Evolutionary conservation across 1,140 invertebrate genomes (phyloP), one percentile per base, ranked within the genome.

Genomic region (Micrasema longulum): DNA sequence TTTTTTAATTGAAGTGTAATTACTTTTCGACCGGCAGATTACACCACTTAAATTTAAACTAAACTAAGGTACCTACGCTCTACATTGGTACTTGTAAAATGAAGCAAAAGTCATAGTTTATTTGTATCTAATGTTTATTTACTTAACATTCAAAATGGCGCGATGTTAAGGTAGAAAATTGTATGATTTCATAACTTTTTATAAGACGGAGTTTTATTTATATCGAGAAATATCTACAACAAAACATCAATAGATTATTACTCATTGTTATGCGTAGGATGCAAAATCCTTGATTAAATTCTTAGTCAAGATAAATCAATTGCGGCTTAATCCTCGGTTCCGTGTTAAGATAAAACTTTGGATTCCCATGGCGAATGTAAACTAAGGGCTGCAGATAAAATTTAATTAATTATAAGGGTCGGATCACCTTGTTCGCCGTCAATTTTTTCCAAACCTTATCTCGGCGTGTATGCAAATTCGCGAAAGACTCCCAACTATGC

Each of bases 401-500:
- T 64, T 48, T 47, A 68, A 69, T 75, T 75, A 71, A 75, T 75
- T 75, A 75, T 68, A 48, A 41, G 38, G 62, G 64, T 11, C 2
- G 57, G 38, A 67, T 72, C 23, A 60, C 62, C 38, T 43, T 43
- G 52, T 57, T 26, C 20, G n/a, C 45, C 65, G 31, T 71, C 65
- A 71, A 64, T 75, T 75, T 75, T 75, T 75, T 65, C 47, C n/a
- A 53, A 57, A 23, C 50, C 47, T 75, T 75, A 75, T 75, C 74
- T 72, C 52, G 31, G 50, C 74, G 70, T 69, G 66, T 70, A 75
- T 75, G 74, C 74, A 75, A 75, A 75, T 75, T 72, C 72, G 50
- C 74, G 57, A 74, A 75, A 75, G 66, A 72, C 70, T 72, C 70
- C 69, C 69, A 70, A 72, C 74, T 75, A 75, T 75, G 74, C 60